Percentiles rank a stretch among this genome's conserved stretches.
phyloP scores from a whole-genome alignment of 2,797 vertebrate genomes.

The Selene dorsalis region DNA sequence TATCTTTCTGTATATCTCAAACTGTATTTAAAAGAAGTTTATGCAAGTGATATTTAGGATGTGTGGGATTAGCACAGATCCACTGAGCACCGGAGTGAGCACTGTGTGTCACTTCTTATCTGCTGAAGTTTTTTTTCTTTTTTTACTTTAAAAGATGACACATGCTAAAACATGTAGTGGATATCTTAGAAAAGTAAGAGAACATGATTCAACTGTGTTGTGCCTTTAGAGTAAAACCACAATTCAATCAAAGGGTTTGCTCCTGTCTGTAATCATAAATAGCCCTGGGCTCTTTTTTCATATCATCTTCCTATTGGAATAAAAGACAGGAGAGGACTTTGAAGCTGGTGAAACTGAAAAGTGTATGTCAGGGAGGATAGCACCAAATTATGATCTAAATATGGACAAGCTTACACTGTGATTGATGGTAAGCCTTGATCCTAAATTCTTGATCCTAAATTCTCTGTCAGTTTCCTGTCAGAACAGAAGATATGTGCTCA shows the following conservation, averaged over 20 bases:
- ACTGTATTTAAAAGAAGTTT: background rate
- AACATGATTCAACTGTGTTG: background rate
- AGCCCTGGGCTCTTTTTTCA: constrained; percentile 10
- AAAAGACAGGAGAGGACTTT: constrained; percentile 47
- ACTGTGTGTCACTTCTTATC: background rate
- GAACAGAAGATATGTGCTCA: background rate
- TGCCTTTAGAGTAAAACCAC: constrained; percentile 32
- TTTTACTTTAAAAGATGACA: background rate
- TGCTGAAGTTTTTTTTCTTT: background rate
- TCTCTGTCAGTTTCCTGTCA: background rate
- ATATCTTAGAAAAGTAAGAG: background rate
- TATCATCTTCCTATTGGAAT: constrained; percentile 12
- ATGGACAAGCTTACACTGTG: background rate
- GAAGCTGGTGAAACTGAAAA: constrained; percentile 19
- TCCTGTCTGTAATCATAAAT: constrained; percentile 51
- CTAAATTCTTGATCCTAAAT: constrained; percentile 15
- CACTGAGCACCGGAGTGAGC: background rate
- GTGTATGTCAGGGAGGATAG: background rate
- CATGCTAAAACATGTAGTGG: background rate
- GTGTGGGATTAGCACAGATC: background rate
- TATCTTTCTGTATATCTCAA: background rate
- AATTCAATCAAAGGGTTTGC: constrained; percentile 17
- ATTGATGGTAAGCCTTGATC: constrained; percentile 28
- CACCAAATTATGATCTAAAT: background rate
- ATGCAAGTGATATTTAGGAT: background rate